Conservation (phyloP, 1,140 invertebrate genomes). For the Conus betulinus region DNA sequence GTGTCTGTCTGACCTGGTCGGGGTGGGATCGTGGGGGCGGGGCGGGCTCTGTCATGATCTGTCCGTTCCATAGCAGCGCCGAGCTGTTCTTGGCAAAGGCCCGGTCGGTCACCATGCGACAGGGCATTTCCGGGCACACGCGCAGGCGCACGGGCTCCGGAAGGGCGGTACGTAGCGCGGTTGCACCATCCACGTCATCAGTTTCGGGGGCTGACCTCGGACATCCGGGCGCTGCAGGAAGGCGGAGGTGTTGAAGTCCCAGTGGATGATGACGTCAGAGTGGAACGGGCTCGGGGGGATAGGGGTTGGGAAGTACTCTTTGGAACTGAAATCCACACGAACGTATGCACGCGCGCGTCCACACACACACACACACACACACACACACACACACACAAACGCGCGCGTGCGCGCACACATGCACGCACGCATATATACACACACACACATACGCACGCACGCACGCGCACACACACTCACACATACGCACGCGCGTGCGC, state of each 20-base stretch:
- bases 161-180: conserved; percentile 5
- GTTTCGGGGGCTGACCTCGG: not conserved
- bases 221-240: conserved; percentile 16
- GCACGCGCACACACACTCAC: too few relatives aligned
- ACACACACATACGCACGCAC: too few relatives aligned
- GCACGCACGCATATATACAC: too few relatives aligned
- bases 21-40: not conserved
- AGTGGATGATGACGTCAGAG: conserved; percentile 4
- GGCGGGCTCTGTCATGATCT: not conserved
- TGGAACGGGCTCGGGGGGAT: conserved; percentile 6
- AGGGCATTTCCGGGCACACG: conserved; percentile 35
- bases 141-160: conserved; percentile 33
- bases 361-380: not conserved
- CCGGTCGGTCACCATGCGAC: conserved; percentile 3
- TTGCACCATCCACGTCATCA: conserved; percentile 29
- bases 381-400: not conserved
- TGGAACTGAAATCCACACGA: not conserved
- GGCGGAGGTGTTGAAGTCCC: conserved; percentile 9
- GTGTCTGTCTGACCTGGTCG: not conserved
- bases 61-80: conserved; percentile 7
- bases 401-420: too few relatives aligned
- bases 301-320: not conserved
- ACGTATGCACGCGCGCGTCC: not conserved
- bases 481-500: too few relatives aligned
- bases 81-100: not conserved